Conservation (phyloP, 2,888 invertebrate genomes). For the Mesochorus sp. region DNA sequence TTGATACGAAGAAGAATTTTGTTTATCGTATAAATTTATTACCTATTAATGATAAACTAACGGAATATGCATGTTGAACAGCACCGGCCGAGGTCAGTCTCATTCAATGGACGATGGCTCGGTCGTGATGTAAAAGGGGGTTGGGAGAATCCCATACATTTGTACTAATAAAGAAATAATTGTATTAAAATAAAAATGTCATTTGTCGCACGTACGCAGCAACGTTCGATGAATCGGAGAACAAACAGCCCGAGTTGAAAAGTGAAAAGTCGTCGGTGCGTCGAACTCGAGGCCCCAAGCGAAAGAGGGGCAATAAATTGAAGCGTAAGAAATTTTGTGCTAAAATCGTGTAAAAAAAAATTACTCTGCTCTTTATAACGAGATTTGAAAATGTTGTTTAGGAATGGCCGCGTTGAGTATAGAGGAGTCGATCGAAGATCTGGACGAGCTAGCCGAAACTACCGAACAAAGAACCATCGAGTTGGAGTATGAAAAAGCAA, state of each 20-base stretch:
- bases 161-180: too few relatives aligned
- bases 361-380: too few relatives aligned
- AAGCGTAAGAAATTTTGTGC: not conserved
- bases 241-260: slow-evolving; percentile 30
- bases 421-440: slow-evolving; percentile 24
- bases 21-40: too few relatives aligned
- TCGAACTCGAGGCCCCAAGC: slow-evolving; percentile 6
- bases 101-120: too few relatives aligned
- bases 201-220: slow-evolving; percentile 64
- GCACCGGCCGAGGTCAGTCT: too few relatives aligned
- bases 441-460: slow-evolving; percentile 25
- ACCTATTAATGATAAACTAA: too few relatives aligned
- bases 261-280: slow-evolving; percentile 17
- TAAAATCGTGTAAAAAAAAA: too few relatives aligned
- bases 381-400: not conserved
- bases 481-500: slow-evolving; percentile 34
- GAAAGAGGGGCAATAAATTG: slow-evolving; percentile 10
- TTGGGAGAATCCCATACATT: too few relatives aligned
- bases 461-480: not conserved
- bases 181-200: too few relatives aligned
- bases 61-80: too few relatives aligned
- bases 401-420: slow-evolving; percentile 46
- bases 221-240: slow-evolving; percentile 67
- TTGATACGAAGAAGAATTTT: too few relatives aligned
- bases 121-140: too few relatives aligned